Evolutionary conservation across 2,888 invertebrate genomes (phyloP).

Genomic region (Andrena minutula): DNA sequence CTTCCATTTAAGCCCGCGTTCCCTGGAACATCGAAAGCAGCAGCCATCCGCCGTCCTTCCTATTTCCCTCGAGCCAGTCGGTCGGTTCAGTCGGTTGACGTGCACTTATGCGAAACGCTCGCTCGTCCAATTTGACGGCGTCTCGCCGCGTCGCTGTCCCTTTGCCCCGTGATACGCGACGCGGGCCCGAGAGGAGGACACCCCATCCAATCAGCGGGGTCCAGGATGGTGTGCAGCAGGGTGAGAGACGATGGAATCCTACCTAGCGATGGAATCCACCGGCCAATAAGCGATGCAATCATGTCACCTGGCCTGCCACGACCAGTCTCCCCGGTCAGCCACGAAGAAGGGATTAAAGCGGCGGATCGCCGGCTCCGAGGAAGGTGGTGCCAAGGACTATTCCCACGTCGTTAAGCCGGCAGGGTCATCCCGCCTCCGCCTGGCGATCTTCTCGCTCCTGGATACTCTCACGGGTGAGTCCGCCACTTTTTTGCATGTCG

Average conservation of each 20-base stretch:
- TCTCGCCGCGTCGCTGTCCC: not conserved
- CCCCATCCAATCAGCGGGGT: slow-evolving; percentile 61
- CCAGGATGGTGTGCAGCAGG: slow-evolving; percentile 12
- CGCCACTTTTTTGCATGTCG: slow-evolving; percentile 63
- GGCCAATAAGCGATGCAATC: slow-evolving; percentile 75
- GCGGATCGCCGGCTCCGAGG: slow-evolving; percentile 30
- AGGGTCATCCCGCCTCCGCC: slow-evolving; percentile 58
- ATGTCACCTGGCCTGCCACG: slow-evolving; percentile 65
- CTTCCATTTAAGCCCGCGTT: slow-evolving; percentile 46
- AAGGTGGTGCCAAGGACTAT: slow-evolving; percentile 62
- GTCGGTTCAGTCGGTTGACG: slow-evolving; percentile 18
- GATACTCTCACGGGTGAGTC: slow-evolving; percentile 26
- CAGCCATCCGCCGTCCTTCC: not conserved
- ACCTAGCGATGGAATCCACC: slow-evolving; percentile 63
- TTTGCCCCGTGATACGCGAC: too few relatives aligned
- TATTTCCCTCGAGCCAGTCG: slow-evolving; percentile 7
- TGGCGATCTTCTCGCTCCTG: slow-evolving; percentile 39
- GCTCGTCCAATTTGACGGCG: slow-evolving; percentile 28
- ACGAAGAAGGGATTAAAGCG: slow-evolving; percentile 34
- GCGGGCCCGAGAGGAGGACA: slow-evolving; percentile 11
- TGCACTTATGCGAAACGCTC: slow-evolving; percentile 21
- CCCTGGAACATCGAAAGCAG: slow-evolving; percentile 17
- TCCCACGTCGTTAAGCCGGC: slow-evolving; percentile 73
- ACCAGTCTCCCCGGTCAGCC: slow-evolving; percentile 12
- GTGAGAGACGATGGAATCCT: slow-evolving; percentile 25